Conservation (phyloP, 2,797 vertebrate species). For the Cossypha dichroa region DNA sequence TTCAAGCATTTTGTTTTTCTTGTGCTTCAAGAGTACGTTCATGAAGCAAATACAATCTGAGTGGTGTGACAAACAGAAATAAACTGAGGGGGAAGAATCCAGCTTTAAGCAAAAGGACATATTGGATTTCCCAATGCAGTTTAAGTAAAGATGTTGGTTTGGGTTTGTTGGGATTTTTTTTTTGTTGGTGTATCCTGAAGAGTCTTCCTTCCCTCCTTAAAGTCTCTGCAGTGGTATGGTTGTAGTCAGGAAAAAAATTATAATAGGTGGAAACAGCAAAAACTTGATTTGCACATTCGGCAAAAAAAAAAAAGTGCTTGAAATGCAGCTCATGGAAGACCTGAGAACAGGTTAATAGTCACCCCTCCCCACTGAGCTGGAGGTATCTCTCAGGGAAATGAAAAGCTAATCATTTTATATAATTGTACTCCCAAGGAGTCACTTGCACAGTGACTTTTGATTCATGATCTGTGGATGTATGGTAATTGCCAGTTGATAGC, state of each 20-base stretch:
- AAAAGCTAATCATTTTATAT: neutral
- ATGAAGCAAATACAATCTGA: conserved; percentile 2
- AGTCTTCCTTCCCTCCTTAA: neutral
- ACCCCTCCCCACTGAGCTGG: neutral
- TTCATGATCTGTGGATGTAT: neutral
- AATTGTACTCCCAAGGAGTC: neutral
- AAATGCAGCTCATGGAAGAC: neutral
- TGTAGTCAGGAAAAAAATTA: neutral
- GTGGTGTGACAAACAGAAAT: neutral
- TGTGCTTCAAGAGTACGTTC: neutral
- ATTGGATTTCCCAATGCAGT: neutral
- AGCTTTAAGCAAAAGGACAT: neutral
- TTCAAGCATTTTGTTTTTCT: conserved; percentile 34
- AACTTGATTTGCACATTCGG: neutral
- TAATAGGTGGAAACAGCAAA: neutral
- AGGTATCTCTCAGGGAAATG: neutral
- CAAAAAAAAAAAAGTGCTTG: neutral
- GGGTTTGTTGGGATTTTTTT: neutral
- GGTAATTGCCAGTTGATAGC: neutral
- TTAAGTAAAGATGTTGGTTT: neutral
- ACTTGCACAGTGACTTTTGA: neutral
- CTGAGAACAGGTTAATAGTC: neutral
- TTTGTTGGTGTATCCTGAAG: neutral
- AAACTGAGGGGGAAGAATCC: neutral
- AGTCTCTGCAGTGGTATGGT: neutral